Evolutionary conservation across 2,888 invertebrate genomes (phyloP).

Genomic region (Synanthedon formicaeformis): DNA sequence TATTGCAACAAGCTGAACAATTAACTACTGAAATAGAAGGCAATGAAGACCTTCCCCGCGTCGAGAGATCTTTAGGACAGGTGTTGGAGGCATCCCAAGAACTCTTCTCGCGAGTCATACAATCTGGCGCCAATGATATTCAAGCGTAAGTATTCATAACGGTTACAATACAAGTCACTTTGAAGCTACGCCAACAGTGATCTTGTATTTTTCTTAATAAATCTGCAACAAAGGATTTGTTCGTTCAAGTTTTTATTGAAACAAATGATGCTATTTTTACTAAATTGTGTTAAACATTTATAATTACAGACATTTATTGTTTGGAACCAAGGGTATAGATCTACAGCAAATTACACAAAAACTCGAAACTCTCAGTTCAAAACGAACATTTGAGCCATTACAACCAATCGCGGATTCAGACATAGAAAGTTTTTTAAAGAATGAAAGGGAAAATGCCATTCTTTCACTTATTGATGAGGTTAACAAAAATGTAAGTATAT

Average conservation of each 20-base stretch:
- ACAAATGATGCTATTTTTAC: not conserved
- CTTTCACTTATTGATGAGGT: slow-evolving; percentile 91
- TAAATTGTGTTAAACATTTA: not conserved
- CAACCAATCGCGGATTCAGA: slow-evolving; percentile 93
- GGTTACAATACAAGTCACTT: no score
- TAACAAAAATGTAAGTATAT: slow-evolving; percentile 78
- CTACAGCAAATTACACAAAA: slow-evolving; percentile 93
- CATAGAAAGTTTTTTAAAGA: slow-evolving; percentile 88
- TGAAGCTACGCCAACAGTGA: no score
- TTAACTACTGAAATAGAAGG: slow-evolving; percentile 90
- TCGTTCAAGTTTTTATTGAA: not conserved
- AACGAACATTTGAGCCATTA: slow-evolving; percentile 88
- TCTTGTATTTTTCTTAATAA: no score
- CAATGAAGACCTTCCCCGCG: slow-evolving; percentile 84
- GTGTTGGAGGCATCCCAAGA: slow-evolving; percentile 92
- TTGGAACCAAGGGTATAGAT: slow-evolving; percentile 94
- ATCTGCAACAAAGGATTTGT: no score
- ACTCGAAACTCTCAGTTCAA: slow-evolving; percentile 87
- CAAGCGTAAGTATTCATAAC: slow-evolving; percentile 80
- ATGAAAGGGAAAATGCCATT: slow-evolving; percentile 95
- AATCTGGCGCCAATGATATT: slow-evolving; percentile 88
- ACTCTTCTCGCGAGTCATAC: slow-evolving; percentile 87
- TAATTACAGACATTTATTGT: slow-evolving; percentile 80
- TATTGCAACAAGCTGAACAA: slow-evolving; percentile 92
- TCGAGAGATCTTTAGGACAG: slow-evolving; percentile 91